A percentile compares a stretch with the other conserved stretches of the same genome.
These are phyloP conservation scores for Anarrhichthys ocellatus DNA, from an alignment of 2,113 vertebrate species.

Conservation along the genomic window DNA sequence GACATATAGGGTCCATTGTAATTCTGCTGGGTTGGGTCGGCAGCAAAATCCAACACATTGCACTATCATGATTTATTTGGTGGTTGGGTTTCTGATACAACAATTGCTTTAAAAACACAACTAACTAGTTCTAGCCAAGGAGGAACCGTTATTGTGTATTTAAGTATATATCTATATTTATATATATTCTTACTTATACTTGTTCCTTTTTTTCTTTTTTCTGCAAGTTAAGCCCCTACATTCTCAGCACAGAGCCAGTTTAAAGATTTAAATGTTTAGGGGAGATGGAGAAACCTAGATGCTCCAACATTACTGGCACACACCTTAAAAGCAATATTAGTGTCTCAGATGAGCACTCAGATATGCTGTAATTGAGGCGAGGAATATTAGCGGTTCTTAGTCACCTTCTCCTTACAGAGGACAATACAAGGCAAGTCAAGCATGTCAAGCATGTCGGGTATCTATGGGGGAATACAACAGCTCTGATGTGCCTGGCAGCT, in stretches of 20 bases:
- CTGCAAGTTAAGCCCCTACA: not conserved
- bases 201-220: not conserved
- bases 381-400: slow-evolving; percentile 56
- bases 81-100: not conserved
- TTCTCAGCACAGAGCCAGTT: not conserved
- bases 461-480: slow-evolving; percentile 6
- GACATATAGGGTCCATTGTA: not conserved
- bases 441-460: slow-evolving; percentile 66
- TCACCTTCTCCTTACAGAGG: slow-evolving; percentile 72
- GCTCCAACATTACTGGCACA: slow-evolving; percentile 19
- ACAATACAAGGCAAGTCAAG: slow-evolving; percentile 68
- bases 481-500: slow-evolving; percentile 21
- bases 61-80: not conserved
- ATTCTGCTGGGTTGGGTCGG: not conserved
- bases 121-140: no score
- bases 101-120: no score
- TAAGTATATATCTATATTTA: no score
- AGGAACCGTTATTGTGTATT: no score
- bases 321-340: slow-evolving; percentile 50
- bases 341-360: slow-evolving; percentile 47
- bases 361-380: slow-evolving; percentile 66
- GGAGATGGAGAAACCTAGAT: not conserved
- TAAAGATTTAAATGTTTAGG: not conserved
- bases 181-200: no score
- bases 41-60: no score